Evolutionary conservation across 2,113 vertebrate species (phyloP), one percentile per base, ranked within the genome.

Genomic region (Diadophis punctatus): DNA sequence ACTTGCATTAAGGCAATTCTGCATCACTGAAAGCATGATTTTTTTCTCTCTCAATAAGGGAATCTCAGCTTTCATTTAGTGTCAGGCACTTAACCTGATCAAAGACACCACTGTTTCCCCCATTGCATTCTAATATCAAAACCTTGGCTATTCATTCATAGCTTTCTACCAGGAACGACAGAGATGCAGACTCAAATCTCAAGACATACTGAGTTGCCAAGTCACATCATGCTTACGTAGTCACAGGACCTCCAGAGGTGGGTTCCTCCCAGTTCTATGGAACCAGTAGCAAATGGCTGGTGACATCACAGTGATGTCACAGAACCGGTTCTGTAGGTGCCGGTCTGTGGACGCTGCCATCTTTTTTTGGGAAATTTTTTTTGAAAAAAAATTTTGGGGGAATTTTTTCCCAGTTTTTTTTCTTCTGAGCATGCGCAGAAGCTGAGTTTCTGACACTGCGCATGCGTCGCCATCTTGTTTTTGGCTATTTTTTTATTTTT

Each of bases 71-170:
- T 30, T 0, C 3, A 6, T 34, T 60, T 22, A 2, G 14, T 8
- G 0, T 3, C 34, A 1, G 46, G 18, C 5, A n/a, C 27, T n/a
- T 10, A 39, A 49, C 4, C 27, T 23, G 90, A 39, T 58, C n/a
- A 60, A 60, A 89, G 8, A 80, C 0, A 0, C n/a, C 39, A 52
- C 9, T 7, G 30, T 52, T 9, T 55, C 2, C 53, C 34, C 53
- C 8, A 34, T 18, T 16, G 22, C 25, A 88, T 43, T 86, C 9
- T 16, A 23, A 25, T n/a, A 80, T 43, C 74, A 80, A 80, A 80
- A 51, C 27, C 27, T 30, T 87, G 52, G n/a, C 12, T 88, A 39
- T 88, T 22, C 34, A 80, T 80, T 80, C 18, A 80, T 80, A 22
- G 8, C 74, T 80, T 22, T 80, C 20, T 43, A 80, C 34, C 74